Conservation (phyloP, 2,888 invertebrate genomes). For the Drosophila colorata region DNA sequence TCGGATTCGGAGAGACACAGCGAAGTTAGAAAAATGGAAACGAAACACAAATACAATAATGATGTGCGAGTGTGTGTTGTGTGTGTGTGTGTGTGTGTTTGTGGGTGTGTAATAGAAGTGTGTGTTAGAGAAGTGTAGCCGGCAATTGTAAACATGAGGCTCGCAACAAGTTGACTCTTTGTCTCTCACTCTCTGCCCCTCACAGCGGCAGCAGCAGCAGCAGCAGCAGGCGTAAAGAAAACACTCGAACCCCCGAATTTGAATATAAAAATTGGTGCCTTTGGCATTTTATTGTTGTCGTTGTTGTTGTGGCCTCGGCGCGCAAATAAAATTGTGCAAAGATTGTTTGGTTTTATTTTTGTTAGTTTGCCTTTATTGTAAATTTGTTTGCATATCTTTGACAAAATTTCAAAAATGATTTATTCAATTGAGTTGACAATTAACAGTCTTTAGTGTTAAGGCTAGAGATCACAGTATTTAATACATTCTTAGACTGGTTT, state of each 20-base stretch:
- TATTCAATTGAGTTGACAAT: constrained; percentile 26
- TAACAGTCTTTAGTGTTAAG: constrained; percentile 46
- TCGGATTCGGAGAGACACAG: constrained; percentile 24
- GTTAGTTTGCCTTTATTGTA: constrained; percentile 46
- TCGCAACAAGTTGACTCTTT: constrained; percentile 7
- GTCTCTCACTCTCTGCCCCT: constrained; percentile 1
- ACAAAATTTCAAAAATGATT: constrained; percentile 37
- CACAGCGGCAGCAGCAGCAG: constrained; percentile 29
- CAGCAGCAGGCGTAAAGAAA: constrained; percentile 64
- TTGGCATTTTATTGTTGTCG: constrained; percentile 58
- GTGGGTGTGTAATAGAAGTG: not conserved
- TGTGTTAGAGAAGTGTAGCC: not conserved
- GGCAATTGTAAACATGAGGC: constrained; percentile 1
- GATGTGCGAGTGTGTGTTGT: constrained; percentile 4
- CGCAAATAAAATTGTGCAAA: constrained; percentile 67
- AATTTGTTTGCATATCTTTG: constrained; percentile 12
- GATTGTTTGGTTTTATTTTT: constrained; percentile 33
- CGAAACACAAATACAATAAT: constrained; percentile 47
- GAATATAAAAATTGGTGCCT: constrained; percentile 40
- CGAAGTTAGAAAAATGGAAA: constrained; percentile 57
- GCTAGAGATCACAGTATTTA: constrained; percentile 46
- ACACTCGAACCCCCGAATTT: constrained; percentile 78
- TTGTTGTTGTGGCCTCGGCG: constrained; percentile 36
- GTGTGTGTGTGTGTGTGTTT: not conserved
- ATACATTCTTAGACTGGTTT: constrained; percentile 39